Evolutionary conservation across 1,140 invertebrate genomes (phyloP), one percentile per base, ranked within the genome.

Genomic region (Drosophila lowei): DNA sequence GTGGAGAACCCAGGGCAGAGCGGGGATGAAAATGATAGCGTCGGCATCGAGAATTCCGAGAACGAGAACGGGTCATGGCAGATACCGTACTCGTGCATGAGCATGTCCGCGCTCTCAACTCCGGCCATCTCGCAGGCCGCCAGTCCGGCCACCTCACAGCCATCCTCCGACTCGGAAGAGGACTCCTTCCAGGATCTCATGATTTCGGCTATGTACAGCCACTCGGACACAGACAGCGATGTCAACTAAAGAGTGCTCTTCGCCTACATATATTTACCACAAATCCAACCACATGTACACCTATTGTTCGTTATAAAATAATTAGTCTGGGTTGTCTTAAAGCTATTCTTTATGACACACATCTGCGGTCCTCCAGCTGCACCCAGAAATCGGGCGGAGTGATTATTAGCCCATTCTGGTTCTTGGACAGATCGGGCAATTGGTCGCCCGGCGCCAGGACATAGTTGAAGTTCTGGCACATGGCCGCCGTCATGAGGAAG

Each of bases 391-490:
- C 90, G 9, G 89, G 90, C 0, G 92, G 85, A 0, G 72, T 77
- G 1, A 80, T 72, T 16, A 92, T 84, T 3, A 92, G 18, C 0
- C 92, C 92, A 16, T 80, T 77, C 1, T 88, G 7, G 55, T 91
- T 91, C 48, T 92, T 89, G 0, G 88, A 30, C 0, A 91, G 28
- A 46, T 80, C 68, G 0, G 91, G 92, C 38, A 90, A 30, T 0
- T 75, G 62, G 44, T 93, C 84, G 5, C 86, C 90, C 0, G 91
- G 76, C 1, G 91, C 86, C 3, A 92, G 83, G 1, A 65, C 62
- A 42, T 93, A 92, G 16, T 91, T 89, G 79, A 96, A 96, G 7
- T 93, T 93, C 88, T 96, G 95, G 75, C 95, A 88, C 28, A 96
- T 84, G 1, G 91, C 92, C 0, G 94, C 78, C 13, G 95, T 93